phyloP scores from a whole-genome alignment of 1,140 invertebrate genomes.

The Helicoverpa armigera region DNA sequence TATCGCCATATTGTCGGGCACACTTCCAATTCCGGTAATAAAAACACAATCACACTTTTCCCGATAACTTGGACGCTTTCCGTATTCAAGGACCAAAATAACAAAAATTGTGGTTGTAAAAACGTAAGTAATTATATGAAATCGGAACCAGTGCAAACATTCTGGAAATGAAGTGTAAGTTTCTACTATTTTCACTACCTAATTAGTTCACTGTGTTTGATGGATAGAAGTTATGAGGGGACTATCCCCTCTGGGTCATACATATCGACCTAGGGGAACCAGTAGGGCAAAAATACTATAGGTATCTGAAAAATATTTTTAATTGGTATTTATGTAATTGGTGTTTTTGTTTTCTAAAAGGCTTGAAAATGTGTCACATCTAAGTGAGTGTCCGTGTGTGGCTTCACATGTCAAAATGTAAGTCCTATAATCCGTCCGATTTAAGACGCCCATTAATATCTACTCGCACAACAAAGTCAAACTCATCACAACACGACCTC shows the following conservation, averaged over 20 bases:
- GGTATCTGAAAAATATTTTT: no score
- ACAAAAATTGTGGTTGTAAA: no score
- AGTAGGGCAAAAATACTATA: no score
- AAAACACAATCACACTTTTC: slow-evolving; percentile 2
- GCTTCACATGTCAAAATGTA: neutral
- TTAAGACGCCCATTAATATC: slow-evolving; percentile 12
- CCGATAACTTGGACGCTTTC: neutral
- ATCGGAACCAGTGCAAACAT: neutral
- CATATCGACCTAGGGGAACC: no score
- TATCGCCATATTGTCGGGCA: neutral
- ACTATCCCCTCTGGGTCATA: neutral
- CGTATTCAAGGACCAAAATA: neutral
- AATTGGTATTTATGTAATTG: no score
- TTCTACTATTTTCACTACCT: neutral
- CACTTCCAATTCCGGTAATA: neutral
- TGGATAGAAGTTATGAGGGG: neutral
- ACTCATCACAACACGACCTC: slow-evolving; percentile 2
- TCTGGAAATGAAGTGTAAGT: neutral
- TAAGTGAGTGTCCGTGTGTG: no score
- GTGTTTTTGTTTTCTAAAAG: no score
- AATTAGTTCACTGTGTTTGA: neutral
- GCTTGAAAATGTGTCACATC: no score
- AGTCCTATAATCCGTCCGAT: neutral
- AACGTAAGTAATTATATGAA: neutral
- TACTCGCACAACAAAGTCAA: slow-evolving; percentile 22